Percentiles rank a stretch among this genome's conserved stretches.
Conservation (phyloP, 1,140 invertebrate species). For the Brachionus sp. region DNA sequence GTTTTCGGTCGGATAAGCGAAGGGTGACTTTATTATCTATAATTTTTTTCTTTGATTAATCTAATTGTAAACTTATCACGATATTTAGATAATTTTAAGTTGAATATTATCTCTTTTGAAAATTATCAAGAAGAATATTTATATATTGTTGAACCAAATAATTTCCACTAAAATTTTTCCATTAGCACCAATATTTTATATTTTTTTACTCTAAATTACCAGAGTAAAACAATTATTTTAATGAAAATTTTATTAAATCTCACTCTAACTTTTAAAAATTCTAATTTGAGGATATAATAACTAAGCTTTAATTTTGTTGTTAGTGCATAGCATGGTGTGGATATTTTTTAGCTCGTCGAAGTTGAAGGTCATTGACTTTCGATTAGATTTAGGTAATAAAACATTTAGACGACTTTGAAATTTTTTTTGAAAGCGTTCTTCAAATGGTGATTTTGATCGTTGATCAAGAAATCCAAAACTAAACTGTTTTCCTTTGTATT, state of each 20-base stretch:
- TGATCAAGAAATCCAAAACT: not conserved
- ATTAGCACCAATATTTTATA: no score
- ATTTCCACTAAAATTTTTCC: no score
- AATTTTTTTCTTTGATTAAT: no score
- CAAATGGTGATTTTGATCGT: not conserved
- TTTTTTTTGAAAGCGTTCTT: slow-evolving; percentile 41
- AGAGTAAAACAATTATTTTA: not conserved
- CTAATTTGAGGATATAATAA: no score
- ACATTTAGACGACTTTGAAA: slow-evolving; percentile 1
- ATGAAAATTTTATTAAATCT: not conserved
- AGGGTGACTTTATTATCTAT: no score
- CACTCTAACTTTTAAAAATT: not conserved
- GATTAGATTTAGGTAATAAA: not conserved
- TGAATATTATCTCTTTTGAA: no score
- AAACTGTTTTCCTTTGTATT: slow-evolving; percentile 25
- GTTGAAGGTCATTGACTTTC: not conserved
- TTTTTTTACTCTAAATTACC: no score
- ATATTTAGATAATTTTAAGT: no score
- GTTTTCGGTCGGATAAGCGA: no score
- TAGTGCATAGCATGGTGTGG: not conserved
- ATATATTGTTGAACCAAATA: no score
- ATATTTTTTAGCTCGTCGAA: slow-evolving; percentile 10
- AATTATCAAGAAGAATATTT: no score
- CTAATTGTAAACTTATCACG: no score
- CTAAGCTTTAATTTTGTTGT: not conserved